phyloP scores from a whole-genome alignment of 2,113 vertebrate genomes.

The Amblyornis subalaris region DNA sequence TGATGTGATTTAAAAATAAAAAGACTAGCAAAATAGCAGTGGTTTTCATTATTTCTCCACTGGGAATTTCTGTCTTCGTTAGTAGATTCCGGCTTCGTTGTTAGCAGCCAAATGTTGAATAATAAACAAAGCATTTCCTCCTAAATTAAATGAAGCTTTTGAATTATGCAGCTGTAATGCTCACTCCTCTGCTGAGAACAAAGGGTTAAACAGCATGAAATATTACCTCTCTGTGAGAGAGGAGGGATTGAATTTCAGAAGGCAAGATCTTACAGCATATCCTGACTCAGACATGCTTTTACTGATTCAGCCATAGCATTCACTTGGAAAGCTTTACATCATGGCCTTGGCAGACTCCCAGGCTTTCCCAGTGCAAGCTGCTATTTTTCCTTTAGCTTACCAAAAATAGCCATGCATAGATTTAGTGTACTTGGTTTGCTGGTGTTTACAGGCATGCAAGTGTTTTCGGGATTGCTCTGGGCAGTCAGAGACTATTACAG shows the following conservation, averaged over 20 bases:
- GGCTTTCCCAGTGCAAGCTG: slow-evolving; percentile 67
- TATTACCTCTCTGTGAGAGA: not conserved
- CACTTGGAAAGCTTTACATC: slow-evolving; percentile 71
- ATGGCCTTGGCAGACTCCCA: slow-evolving; percentile 71
- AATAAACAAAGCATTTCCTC: slow-evolving; percentile 33
- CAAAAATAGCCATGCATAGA: slow-evolving; percentile 72
- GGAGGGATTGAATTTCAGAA: slow-evolving; percentile 46
- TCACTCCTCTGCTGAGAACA: not conserved
- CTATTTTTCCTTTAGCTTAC: slow-evolving; percentile 73
- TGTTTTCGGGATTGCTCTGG: slow-evolving; percentile 54
- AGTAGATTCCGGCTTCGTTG: not conserved
- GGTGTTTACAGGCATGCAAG: slow-evolving; percentile 55
- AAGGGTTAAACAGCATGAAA: slow-evolving; percentile 3
- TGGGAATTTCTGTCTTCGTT: slow-evolving; percentile 53
- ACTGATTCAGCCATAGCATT: slow-evolving; percentile 70
- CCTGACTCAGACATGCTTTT: slow-evolving; percentile 65
- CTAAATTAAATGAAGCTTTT: slow-evolving; percentile 19
- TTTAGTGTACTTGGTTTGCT: slow-evolving; percentile 65
- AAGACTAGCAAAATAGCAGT: slow-evolving; percentile 46
- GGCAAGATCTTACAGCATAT: slow-evolving; percentile 33
- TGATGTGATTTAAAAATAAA: slow-evolving; percentile 55
- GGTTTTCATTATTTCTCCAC: slow-evolving; percentile 61
- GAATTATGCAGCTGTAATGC: not conserved
- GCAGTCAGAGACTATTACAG: slow-evolving; percentile 31
- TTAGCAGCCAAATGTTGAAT: slow-evolving; percentile 46